Percentiles rank a stretch among this genome's conserved stretches.
These are phyloP conservation scores for Meghimatium bilineatum DNA, from an alignment of 2,888 invertebrate genomes.

Conservation along the genomic window DNA sequence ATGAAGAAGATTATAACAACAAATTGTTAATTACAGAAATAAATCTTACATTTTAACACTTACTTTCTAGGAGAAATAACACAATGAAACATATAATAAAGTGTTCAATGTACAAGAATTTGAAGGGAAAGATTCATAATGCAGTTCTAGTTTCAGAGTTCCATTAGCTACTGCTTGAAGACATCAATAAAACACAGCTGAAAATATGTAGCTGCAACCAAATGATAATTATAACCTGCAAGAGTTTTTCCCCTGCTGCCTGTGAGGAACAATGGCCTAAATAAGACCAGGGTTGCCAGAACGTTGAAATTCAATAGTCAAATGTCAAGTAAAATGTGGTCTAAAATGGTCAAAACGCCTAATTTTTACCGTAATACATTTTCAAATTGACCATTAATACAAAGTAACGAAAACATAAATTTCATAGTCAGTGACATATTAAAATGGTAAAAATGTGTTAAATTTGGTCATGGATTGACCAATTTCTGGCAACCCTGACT, in stretches of 20 bases:
- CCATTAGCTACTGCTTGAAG: not conserved
- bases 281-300: no score
- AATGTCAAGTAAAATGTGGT: no score
- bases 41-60: not conserved
- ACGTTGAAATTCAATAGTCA: no score
- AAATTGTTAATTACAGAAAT: not conserved
- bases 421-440: no score
- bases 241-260: not conserved
- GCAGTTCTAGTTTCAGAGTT: not conserved
- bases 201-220: not conserved
- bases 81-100: not conserved
- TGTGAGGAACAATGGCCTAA: not conserved
- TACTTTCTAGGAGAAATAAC: not conserved
- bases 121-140: not conserved
- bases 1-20: no score
- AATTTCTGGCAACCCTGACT: no score
- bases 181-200: not conserved
- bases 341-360: no score
- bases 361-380: no score
- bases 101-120: not conserved
- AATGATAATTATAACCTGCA: constrained; percentile 2
- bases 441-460: no score
- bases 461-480: no score
- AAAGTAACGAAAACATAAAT: no score
- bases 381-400: no score